These are phyloP conservation scores for Crocuta crocuta DNA, from an alignment of 2,113 vertebrate species.

Conservation along the genomic window DNA sequence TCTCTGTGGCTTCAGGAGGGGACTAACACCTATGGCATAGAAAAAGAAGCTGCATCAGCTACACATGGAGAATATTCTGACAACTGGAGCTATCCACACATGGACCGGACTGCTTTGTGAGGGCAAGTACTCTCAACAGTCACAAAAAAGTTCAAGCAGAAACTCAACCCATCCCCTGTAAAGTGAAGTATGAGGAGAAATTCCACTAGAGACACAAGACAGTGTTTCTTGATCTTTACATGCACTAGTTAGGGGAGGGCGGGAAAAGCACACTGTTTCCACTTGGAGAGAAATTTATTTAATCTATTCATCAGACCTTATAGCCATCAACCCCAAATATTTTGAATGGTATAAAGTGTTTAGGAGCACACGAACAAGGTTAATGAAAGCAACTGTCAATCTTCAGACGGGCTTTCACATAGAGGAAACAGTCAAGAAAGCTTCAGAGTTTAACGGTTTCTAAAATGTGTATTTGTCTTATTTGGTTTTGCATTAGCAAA, in stretches of 20 bases:
- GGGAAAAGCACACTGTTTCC: background rate
- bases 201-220: background rate
- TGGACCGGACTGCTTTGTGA: background rate
- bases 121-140: background rate
- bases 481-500: background rate
- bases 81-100: background rate
- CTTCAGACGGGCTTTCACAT: background rate
- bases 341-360: conserved; percentile 25
- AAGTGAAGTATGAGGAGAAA: background rate
- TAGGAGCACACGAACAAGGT: background rate
- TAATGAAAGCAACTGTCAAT: background rate
- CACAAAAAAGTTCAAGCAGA: background rate
- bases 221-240: conserved; percentile 5
- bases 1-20: background rate
- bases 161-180: background rate
- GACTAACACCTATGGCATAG: background rate
- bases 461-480: background rate
- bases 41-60: background rate
- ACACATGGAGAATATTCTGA: background rate
- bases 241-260: background rate
- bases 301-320: background rate
- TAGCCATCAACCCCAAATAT: conserved; percentile 8
- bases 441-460: background rate
- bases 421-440: background rate
- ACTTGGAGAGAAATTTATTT: background rate